phyloP scores from a whole-genome alignment of 2,888 invertebrate genomes.

The Gari tellinella region DNA sequence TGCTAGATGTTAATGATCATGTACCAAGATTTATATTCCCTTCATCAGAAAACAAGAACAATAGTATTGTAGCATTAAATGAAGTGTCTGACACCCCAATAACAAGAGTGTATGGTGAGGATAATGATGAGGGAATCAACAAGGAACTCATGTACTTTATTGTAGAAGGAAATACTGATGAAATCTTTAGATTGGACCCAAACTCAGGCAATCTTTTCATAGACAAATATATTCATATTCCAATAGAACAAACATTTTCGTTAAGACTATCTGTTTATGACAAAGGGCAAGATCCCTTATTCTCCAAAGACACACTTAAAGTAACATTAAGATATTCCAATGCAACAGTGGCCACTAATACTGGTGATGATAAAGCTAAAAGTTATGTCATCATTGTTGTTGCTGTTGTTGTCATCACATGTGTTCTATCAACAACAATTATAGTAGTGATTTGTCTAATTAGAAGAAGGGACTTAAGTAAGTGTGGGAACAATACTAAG shows the following conservation, averaged over 20 bases:
- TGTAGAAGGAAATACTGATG: constrained; percentile 88
- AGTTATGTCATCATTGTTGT: constrained; percentile 65
- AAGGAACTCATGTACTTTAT: constrained; percentile 97
- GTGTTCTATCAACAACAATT: constrained; percentile 60
- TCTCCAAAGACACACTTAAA: constrained; percentile 30
- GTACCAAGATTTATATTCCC: constrained; percentile 87
- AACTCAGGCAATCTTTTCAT: constrained; percentile 58
- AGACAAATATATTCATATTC: constrained; percentile 57
- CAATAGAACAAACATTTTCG: constrained; percentile 50
- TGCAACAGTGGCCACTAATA: constrained; percentile 29
- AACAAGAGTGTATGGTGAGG: constrained; percentile 91
- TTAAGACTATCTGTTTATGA: constrained; percentile 59
- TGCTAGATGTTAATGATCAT: constrained; percentile 98
- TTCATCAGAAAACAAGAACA: constrained; percentile 65
- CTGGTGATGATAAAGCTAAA: constrained; percentile 33
- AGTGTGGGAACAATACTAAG: constrained; percentile 35
- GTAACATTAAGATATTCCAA: constrained; percentile 58
- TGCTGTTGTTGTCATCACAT: constrained; percentile 63
- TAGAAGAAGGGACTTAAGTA: constrained; percentile 53
- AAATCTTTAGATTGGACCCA: constrained; percentile 62
- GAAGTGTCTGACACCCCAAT: constrained; percentile 69
- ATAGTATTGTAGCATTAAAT: constrained; percentile 70
- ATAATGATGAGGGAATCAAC: constrained; percentile 96
- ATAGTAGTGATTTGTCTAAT: constrained; percentile 65
- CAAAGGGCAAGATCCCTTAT: constrained; percentile 51